phyloP scores from a whole-genome alignment of 1,140 invertebrate genomes.

The Chelonus insularis region DNA sequence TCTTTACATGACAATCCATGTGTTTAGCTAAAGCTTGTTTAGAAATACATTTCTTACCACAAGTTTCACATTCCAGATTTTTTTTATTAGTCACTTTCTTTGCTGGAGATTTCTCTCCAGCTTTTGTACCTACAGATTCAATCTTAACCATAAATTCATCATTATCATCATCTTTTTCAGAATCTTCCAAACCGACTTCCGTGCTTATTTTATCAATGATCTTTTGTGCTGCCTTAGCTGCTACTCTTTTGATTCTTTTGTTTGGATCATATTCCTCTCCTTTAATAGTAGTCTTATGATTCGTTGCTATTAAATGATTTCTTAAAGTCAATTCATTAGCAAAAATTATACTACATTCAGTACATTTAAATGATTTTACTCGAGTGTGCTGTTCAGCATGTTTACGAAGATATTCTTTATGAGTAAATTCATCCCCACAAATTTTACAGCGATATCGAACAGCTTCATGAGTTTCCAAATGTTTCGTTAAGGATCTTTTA shows the following conservation, averaged over 20 bases:
- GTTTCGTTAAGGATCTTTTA: slow-evolving; percentile 42
- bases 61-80: slow-evolving; percentile 47
- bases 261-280: slow-evolving; percentile 56
- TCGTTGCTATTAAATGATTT: slow-evolving; percentile 55
- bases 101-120: slow-evolving; percentile 6
- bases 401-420: slow-evolving; percentile 44
- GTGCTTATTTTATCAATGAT: slow-evolving; percentile 58
- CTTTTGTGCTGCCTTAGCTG: slow-evolving; percentile 54
- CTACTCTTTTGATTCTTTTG: slow-evolving; percentile 53
- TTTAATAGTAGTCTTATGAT: slow-evolving; percentile 51
- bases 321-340: slow-evolving; percentile 52
- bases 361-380: slow-evolving; percentile 49
- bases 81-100: slow-evolving; percentile 39
- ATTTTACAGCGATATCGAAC: slow-evolving; percentile 45
- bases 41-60: slow-evolving; percentile 49
- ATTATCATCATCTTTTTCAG: slow-evolving; percentile 41
- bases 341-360: slow-evolving; percentile 52
- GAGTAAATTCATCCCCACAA: slow-evolving; percentile 44
- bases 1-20: slow-evolving; percentile 51
- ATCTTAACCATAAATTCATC: slow-evolving; percentile 25
- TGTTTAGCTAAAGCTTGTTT: slow-evolving; percentile 51
- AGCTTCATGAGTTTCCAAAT: slow-evolving; percentile 40
- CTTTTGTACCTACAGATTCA: not conserved
- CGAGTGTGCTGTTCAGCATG: slow-evolving; percentile 48
- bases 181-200: slow-evolving; percentile 47